Percentiles rank a stretch among this genome's conserved stretches.
These are phyloP conservation scores for Stichopus chloronotus DNA, from an alignment of 35 echinoderm and acorn worm genomes.

Conservation along the genomic window DNA sequence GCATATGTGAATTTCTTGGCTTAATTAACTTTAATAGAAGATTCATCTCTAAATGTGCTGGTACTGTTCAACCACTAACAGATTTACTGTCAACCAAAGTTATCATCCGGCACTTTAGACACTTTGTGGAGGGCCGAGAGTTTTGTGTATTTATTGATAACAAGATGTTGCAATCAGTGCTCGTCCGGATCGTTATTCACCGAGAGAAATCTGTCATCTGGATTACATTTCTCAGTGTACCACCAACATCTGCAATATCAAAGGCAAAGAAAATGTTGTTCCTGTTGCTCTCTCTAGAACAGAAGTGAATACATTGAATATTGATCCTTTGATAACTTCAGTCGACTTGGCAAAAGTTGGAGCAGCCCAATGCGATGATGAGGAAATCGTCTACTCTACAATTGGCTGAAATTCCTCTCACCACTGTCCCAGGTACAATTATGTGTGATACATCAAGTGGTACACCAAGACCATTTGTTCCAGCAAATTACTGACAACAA, in stretches of 20 bases:
- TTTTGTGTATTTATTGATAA: slow-evolving; percentile 64
- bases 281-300: slow-evolving; percentile 54
- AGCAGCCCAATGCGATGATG: slow-evolving; percentile 7
- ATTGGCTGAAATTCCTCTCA: slow-evolving; percentile 29
- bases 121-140: slow-evolving; percentile 55
- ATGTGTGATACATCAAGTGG: slow-evolving; percentile 22
- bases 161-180: slow-evolving; percentile 39
- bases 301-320: not conserved
- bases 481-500: not conserved
- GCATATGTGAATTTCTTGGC: slow-evolving; percentile 57
- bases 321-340: not conserved
- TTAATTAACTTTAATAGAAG: slow-evolving; percentile 76
- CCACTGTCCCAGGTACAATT: slow-evolving; percentile 24
- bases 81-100: slow-evolving; percentile 42
- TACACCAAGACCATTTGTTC: slow-evolving; percentile 33
- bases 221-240: slow-evolving; percentile 72
- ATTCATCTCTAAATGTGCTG: slow-evolving; percentile 66
- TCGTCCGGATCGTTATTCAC: slow-evolving; percentile 56
- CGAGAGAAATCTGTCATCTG: slow-evolving; percentile 58
- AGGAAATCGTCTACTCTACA: slow-evolving; percentile 25
- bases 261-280: slow-evolving; percentile 57
- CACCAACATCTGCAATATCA: slow-evolving; percentile 53
- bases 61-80: slow-evolving; percentile 47
- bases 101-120: slow-evolving; percentile 56
- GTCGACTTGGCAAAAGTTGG: slow-evolving; percentile 14